A percentile compares a stretch with the other conserved stretches of the same genome.
These are phyloP conservation scores for Hyperoplus lanceolatus DNA, from an alignment of 2,797 vertebrate genomes.

Conservation along the genomic window DNA sequence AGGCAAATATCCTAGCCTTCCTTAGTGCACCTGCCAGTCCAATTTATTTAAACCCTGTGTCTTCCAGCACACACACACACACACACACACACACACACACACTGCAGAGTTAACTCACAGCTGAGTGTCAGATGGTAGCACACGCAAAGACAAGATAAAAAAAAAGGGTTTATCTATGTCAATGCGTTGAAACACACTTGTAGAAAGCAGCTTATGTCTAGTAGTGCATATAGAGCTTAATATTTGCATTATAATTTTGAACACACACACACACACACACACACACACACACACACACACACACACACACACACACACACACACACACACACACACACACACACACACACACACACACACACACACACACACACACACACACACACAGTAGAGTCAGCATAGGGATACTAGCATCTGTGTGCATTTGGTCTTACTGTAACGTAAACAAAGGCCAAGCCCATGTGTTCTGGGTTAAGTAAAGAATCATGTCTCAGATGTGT, in stretches of 20 bases:
- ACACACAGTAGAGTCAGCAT: constrained; percentile 1
- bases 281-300: too few relatives aligned
- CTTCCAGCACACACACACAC: not conserved
- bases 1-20: too few relatives aligned
- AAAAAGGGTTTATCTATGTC: constrained; percentile 22
- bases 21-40: too few relatives aligned
- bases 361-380: not conserved
- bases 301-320: constrained; percentile 7
- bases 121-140: not conserved
- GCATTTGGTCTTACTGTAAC: constrained; percentile 40
- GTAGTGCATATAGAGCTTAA: too few relatives aligned
- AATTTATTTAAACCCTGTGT: too few relatives aligned
- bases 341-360: too few relatives aligned
- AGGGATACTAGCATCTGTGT: constrained; percentile 37
- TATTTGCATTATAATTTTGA: too few relatives aligned
- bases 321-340: too few relatives aligned
- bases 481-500: constrained; percentile 1
- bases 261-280: too few relatives aligned
- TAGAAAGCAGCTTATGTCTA: not conserved
- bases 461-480: constrained; percentile 28
- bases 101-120: constrained; percentile 20
- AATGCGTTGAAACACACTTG: not conserved
- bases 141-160: not conserved
- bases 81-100: not conserved
- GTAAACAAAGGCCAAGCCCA: constrained; percentile 45